Base-by-base conservation (phyloP, 2,113 vertebrate genomes). In the Talpa occidentalis region DNA sequence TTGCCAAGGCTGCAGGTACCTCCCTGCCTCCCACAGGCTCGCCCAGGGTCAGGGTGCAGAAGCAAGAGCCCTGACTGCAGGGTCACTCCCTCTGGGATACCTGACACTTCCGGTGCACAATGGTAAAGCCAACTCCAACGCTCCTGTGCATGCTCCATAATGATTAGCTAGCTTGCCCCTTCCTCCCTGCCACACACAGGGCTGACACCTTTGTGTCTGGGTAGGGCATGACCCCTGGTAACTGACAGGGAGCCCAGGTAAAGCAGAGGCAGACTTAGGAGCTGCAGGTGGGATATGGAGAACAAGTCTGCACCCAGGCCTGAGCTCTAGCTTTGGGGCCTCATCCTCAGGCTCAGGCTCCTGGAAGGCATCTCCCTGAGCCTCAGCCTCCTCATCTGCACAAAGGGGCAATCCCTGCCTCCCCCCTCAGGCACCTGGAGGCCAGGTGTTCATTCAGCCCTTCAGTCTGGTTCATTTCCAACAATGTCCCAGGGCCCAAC, bases 1-100 rank as follows among this genome's bases (percentile, higher is more conserved):
- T 77, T 94, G 80, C 77, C 84, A 83, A 72, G 92, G 87, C 87
- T 83, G 66, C 52, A 35, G 77, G 74, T 8, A 0, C 54, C 74
- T 44, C 21, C 56, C 70, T 19, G 52, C 52, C 56, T 77, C 73
- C 73, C 24, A 2, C 10, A 1, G 52, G 62, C 78, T 88, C 17
- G 47, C 10, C 62, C 26, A 14, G 44, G 47, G 60, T 42, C 40
- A 10, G 24, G 14, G 22, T 3, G 26, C 56, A 44, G 62, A 32
- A 56, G 52, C 67, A 72, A 42, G 87, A 76, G n/a, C 52, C 28
- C 37, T 10, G 47, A 6, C 10, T 14, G n/a, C 2, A 9, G 32
- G 30, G 62, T 30, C 70, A 70, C 74, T 28, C 32, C 42, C 83
- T 78, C 11, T 1, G 9, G 79, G 87, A 64, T 52, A 64, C 30